Evolutionary conservation across 2,888 invertebrate species (phyloP), one percentile per base, ranked within the genome.

Genomic region (Volucella bombylans): DNA sequence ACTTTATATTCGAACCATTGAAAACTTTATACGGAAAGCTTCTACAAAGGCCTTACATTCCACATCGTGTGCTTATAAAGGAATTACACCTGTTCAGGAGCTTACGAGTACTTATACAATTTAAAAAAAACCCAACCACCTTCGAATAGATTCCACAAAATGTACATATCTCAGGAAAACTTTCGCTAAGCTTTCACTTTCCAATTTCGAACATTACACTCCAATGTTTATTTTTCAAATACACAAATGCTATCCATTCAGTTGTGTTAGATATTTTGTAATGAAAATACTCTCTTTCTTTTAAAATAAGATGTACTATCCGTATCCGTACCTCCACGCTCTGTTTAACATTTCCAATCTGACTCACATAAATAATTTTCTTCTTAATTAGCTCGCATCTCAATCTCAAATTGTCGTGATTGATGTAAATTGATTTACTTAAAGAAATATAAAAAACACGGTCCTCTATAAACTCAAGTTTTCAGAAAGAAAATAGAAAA

Each of bases 191-290:
- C 62, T 78, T 78, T 72, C 67, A 39, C 38, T 49, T 45, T 59
- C 79, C 52, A 43, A 23, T 43, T 83, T 83, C 79, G 79, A 79
- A 79, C 74, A 83, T 14, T 69, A 54, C 23, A 65, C 65, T 45
- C 43, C 23, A 50, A 55, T 83, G 80, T 83, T 83, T 83, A 67
- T 83, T 80, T 83, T 71, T 61, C 71, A 72, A 77, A 61, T 50
- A 77, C 57, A 67, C 61, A 67, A 67, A 55, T 23, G 12, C 14
- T 11, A 55, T 15, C 67, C 69, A 57, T 61, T 83, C 74, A 83
- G 83, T 83, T 62, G 83, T 57, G 74, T 83, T 74, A 61, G 83
- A 76, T 55, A 80, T 80, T 83, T 83, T 83, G 69, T 71, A 71
- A 50, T 50, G 83, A 80, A 80, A 61, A 57, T 67, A 71, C 59